Evolutionary conservation across 1,140 invertebrate genomes (phyloP), one percentile per base, ranked within the genome.

Genomic region (Bombus superbus): DNA sequence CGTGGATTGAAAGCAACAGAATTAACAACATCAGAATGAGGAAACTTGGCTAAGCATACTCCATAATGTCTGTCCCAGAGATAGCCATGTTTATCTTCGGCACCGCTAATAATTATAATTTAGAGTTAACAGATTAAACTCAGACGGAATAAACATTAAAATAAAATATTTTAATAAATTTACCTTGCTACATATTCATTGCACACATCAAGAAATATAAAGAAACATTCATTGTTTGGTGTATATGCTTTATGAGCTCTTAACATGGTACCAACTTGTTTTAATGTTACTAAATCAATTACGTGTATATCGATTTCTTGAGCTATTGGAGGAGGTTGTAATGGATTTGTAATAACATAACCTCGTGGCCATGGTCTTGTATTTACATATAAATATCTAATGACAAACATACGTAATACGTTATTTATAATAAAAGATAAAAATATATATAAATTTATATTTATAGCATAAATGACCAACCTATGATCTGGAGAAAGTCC

Each of bases 301-400:
- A 98, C 98, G 91, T 98, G 98, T 89, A 98, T 98, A 92, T 98
- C 98, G 81, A 98, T 98, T 95, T 98, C 97, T 95, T 98, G 97
- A n/a, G 98, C 98, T 90, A 98, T 98, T 0, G 98, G 98, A 5
- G 98, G 98, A 53, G 98, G 98, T 91, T 97, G 96, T 25, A 98
- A 94, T 0, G 97, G 97, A 96, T 98, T 97, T 10, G 96, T 96
- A 86, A 98, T 98, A 28, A 96, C 95, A 92, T 97, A 98, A 79
- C 97, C 97, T 89, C 97, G 95, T 3, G 98, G 98, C 98, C 98
- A 98, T 2, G 98, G 97, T 83, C 98, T 96, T 89, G 97, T 97
- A 93, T 98, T 98, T 1, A 98, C 98, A 94, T 98, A 98, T 18
- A 98, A 94, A 94, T 97, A 98, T 90, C 98, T 96, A 82, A 81